Conservation (phyloP, 2,888 invertebrate genomes). For the Hirudinaria manillensis region DNA sequence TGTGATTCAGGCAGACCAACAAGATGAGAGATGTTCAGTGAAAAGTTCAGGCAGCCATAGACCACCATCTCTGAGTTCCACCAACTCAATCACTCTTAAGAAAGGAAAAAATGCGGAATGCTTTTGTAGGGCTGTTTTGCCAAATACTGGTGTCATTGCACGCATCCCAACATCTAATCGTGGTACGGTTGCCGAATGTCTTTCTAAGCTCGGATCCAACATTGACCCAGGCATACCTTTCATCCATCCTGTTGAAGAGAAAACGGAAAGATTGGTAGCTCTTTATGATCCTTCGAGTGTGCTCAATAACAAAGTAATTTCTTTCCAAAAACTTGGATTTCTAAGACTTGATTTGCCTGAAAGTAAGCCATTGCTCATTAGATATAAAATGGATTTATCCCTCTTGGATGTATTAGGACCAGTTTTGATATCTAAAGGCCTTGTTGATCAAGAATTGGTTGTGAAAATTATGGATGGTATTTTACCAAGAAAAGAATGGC, state of each 20-base stretch:
- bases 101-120: not conserved
- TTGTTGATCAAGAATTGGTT: not conserved
- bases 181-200: not conserved
- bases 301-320: not conserved
- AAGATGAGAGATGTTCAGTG: too few relatives aligned
- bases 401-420: not conserved
- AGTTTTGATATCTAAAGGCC: not conserved
- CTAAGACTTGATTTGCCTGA: not conserved
- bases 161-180: not conserved
- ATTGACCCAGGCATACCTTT: not conserved
- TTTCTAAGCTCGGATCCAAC: not conserved
- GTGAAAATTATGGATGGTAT: not conserved
- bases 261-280: not conserved
- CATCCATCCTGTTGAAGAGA: not conserved
- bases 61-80: too few relatives aligned
- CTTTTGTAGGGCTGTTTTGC: not conserved
- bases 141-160: not conserved
- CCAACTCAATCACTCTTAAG: too few relatives aligned
- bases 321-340: slow-evolving; percentile 1
- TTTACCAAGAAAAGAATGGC: not conserved
- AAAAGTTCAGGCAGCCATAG: too few relatives aligned
- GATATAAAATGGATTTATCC: not conserved
- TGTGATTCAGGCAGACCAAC: not conserved
- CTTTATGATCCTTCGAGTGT: not conserved
- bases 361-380: not conserved